A percentile compares a stretch with the other conserved stretches of the same genome.
phyloP scores from a whole-genome alignment of 2,797 vertebrate genomes.

The Zalophus californianus region DNA sequence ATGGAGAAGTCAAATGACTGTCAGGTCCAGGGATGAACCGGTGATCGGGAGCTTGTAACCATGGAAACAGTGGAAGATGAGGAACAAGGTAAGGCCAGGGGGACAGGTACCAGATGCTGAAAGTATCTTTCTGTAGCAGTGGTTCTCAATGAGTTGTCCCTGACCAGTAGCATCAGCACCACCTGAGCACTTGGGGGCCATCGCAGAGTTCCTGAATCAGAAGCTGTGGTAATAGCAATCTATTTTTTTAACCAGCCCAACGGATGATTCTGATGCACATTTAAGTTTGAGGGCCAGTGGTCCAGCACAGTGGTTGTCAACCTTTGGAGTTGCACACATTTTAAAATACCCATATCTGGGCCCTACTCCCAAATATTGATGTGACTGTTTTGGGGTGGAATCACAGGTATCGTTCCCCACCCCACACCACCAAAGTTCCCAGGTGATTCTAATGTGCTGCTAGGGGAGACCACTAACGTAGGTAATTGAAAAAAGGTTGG shows the following conservation, averaged over 20 bases:
- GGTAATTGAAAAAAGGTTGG: not conserved
- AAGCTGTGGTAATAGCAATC: not conserved
- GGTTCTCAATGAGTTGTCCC: not conserved
- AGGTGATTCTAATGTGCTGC: not conserved
- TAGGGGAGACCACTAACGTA: not conserved
- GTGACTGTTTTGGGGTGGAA: not conserved
- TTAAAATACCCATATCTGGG: not conserved
- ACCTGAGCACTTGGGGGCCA: not conserved
- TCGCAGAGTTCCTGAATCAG: not conserved
- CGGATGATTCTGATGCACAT: not conserved
- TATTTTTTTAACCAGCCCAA: not conserved
- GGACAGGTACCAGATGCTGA: accelerated
- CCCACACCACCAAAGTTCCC: too few relatives aligned
- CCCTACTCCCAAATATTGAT: not conserved
- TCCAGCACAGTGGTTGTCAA: too few relatives aligned
- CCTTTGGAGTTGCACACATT: not conserved
- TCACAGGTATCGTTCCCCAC: not conserved
- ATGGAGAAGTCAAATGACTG: not conserved
- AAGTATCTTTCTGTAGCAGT: not conserved
- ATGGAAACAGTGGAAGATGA: not conserved
- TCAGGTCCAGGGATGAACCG: not conserved
- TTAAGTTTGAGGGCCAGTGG: not conserved
- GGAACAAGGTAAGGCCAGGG: not conserved
- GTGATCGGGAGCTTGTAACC: not conserved
- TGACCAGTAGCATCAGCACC: not conserved